Evolutionary conservation across 2,113 vertebrate species (phyloP), one percentile per base, ranked within the genome.

Genomic region (Pipa parva): DNA sequence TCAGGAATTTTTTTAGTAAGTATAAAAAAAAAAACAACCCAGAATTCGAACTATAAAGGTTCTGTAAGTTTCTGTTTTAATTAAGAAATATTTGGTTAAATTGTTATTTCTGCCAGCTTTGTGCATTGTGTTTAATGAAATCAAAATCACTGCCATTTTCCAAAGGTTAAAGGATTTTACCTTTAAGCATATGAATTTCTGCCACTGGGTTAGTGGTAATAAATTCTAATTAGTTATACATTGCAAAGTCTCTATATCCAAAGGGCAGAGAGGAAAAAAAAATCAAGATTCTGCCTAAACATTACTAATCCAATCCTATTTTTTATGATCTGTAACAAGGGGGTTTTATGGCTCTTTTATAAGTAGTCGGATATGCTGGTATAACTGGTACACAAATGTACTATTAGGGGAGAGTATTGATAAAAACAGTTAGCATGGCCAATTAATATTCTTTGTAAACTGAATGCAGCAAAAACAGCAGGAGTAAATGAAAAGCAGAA

Each of bases 281-380:
- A 20, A 25, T 63, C 21, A 61, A 54, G 21, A 63, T 59, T 70
- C 56, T 56, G 70, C 62, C 75, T 55, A 76, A 77, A 63, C 74
- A 76, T 59, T 71, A 71, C 73, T 80, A 78, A 82, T 79, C 72
- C 78, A 74, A 77, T 71, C 70, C 74, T 70, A 54, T 8, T 69
- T 78, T 81, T 80, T 79, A 82, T 75, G 79, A 73, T 79, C 75
- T 78, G 73, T 77, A 80, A 77, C 71, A 59, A 59, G 50, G 73
- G 62, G 7, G 52, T 78, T 82, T 79, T 78, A 76, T 80, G 71
- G 72, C 54, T 63, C 57, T 27, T 5, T 71, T 59, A 65, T 77
- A 73, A 77, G 59, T 67, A 4, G 64, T 76, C 55, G 73, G 72
- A 75, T 79, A 75, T 5, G 36, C 73, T 37, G 46, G 25, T 15